A percentile compares a stretch with the other conserved stretches of the same genome.
phyloP scores from a whole-genome alignment of 2,113 vertebrate genomes.

The Syngnathus floridae region DNA sequence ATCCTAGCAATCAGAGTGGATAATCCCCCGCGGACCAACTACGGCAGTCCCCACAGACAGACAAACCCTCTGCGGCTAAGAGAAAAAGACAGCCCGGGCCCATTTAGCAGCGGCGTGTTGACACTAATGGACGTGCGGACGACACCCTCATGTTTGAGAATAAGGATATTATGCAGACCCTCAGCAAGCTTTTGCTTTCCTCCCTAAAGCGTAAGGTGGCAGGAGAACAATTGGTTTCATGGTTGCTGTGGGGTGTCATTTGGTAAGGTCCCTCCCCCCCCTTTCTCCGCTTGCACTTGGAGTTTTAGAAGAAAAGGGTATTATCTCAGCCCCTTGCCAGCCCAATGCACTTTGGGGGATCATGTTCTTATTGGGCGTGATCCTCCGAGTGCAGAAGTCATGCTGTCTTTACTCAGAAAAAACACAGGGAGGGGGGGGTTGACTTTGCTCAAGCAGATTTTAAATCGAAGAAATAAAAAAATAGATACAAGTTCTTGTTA shows the following conservation, averaged over 20 bases:
- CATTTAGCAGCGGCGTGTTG: conserved; percentile 58
- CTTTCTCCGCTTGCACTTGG: conserved; percentile 51
- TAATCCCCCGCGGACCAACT: conserved; percentile 70
- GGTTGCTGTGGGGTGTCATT: conserved; percentile 61
- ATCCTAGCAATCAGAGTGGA: conserved; percentile 66
- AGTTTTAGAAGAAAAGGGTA: conserved; percentile 68
- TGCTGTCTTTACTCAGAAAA: conserved; percentile 75
- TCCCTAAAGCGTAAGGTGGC: conserved; percentile 47
- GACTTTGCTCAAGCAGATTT: conserved; percentile 45
- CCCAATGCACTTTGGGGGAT: conserved; percentile 74
- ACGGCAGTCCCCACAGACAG: conserved; percentile 47
- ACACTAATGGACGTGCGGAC: conserved; percentile 61
- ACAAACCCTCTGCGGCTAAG: conserved; percentile 43
- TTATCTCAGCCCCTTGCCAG: conserved; percentile 73
- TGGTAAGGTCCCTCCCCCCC: conserved; percentile 35
- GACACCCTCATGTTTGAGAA: conserved; percentile 65
- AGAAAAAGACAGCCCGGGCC: conserved; percentile 52
- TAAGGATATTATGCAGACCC: conserved; percentile 64
- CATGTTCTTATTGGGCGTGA: conserved; percentile 77
- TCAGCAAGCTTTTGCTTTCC: conserved; percentile 34
- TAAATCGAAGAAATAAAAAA: conserved; percentile 28
- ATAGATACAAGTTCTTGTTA: conserved; percentile 29
- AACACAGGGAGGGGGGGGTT: conserved; percentile 50
- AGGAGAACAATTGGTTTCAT: conserved; percentile 57
- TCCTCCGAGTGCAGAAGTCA: conserved; percentile 73